A percentile compares a stretch with the other conserved stretches of the same genome.
Evolutionary conservation across 2,888 invertebrate genomes (phyloP).

Genomic region (Seladonia tumulorum): DNA sequence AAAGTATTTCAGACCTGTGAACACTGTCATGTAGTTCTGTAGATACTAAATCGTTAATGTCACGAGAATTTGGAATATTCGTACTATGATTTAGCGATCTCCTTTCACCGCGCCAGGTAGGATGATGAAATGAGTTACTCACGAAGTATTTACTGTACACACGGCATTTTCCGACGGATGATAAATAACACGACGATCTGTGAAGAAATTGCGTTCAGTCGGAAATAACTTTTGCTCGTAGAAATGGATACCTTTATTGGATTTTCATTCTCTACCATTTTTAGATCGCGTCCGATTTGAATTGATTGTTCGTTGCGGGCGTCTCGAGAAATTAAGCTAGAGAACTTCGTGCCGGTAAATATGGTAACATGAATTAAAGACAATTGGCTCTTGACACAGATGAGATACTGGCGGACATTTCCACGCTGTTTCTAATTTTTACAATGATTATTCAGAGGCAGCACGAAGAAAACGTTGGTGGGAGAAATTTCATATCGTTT

Average conservation of each 20-base stretch:
- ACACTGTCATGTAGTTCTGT: background rate
- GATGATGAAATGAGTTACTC: background rate
- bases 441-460: constrained; percentile 33
- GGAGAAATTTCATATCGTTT: constrained; percentile 1
- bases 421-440: constrained; percentile 28
- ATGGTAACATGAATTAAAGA: background rate
- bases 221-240: background rate
- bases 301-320: background rate
- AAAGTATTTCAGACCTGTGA: background rate
- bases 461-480: background rate
- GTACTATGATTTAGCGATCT: background rate
- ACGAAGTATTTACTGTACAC: background rate
- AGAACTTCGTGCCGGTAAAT: background rate
- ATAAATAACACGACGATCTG: background rate
- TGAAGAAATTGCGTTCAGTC: background rate
- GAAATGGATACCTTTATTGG: background rate
- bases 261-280: background rate
- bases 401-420: constrained; percentile 1
- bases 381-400: constrained; percentile 26
- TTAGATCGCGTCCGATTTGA: too few relatives aligned
- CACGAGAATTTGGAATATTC: background rate
- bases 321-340: background rate
- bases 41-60: background rate
- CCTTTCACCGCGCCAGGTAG: constrained; percentile 8
- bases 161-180: background rate